These are phyloP conservation scores for Dendroctonus valens DNA, from an alignment of 1,140 invertebrate genomes.

Conservation along the genomic window DNA sequence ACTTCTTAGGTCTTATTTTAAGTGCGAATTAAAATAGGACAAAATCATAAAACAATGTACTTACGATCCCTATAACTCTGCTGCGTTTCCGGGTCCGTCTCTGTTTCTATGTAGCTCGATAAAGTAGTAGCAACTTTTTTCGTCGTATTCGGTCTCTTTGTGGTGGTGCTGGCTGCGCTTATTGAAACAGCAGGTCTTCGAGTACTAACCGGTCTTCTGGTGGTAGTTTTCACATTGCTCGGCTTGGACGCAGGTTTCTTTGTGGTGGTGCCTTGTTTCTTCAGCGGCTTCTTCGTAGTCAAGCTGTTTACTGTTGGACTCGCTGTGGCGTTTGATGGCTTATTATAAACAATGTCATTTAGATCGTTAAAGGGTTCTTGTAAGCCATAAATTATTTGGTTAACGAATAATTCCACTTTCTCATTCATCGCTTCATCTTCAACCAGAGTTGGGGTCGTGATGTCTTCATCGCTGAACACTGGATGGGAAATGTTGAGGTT, in stretches of 20 bases:
- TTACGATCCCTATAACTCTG: slow-evolving; percentile 66
- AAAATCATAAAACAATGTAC: slow-evolving; percentile 38
- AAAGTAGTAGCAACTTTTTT: slow-evolving; percentile 41
- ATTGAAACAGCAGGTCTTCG: slow-evolving; percentile 38
- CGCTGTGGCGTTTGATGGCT: slow-evolving; percentile 45
- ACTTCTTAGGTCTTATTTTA: too few species aligned
- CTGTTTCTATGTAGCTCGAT: slow-evolving; percentile 46
- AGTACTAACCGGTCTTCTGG: slow-evolving; percentile 42
- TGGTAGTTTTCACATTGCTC: slow-evolving; percentile 36
- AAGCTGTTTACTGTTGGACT: slow-evolving; percentile 41
- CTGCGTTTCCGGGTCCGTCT: slow-evolving; percentile 53
- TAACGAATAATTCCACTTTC: slow-evolving; percentile 78
- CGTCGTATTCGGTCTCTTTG: slow-evolving; percentile 48
- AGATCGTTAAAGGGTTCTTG: slow-evolving; percentile 78
- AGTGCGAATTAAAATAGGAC: too few species aligned
- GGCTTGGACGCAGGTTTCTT: slow-evolving; percentile 41
- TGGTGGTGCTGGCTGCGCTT: slow-evolving; percentile 49
- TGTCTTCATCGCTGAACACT: slow-evolving; percentile 55
- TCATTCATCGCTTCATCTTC: slow-evolving; percentile 73
- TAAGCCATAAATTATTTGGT: slow-evolving; percentile 77
- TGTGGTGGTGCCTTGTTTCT: slow-evolving; percentile 46
- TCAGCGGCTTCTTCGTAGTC: slow-evolving; percentile 52
- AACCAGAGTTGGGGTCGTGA: slow-evolving; percentile 68
- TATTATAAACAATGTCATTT: slow-evolving; percentile 66
- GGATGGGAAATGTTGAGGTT: slow-evolving; percentile 67